These are phyloP conservation scores for Sylvilagus bachmani DNA, from an alignment of 2,113 vertebrate species.

Conservation along the genomic window DNA sequence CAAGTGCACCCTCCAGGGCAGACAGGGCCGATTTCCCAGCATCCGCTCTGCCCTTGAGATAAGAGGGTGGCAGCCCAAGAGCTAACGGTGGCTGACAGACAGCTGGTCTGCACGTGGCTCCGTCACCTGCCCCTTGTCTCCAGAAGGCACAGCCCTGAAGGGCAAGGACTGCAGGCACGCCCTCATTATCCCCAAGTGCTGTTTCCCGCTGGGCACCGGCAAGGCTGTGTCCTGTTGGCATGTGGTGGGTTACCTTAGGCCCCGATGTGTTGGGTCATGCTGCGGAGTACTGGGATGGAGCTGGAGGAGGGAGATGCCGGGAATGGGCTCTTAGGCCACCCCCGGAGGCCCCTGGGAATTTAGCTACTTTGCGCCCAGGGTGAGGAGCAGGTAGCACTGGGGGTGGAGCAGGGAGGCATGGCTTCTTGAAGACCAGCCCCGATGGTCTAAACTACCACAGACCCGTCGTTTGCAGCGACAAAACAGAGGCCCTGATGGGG, in stretches of 20 bases:
- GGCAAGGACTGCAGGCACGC: background rate
- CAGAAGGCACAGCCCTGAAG: background rate
- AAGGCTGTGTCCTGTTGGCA: background rate
- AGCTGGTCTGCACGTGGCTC: background rate
- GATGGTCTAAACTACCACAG: background rate
- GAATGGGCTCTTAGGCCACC: background rate
- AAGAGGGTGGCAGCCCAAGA: rapidly evolving
- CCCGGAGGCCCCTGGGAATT: background rate
- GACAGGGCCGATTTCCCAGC: background rate
- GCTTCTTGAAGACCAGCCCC: background rate
- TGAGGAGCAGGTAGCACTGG: background rate
- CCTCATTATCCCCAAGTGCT: background rate
- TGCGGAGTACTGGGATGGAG: background rate
- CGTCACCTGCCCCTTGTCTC: background rate
- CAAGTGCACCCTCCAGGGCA: background rate
- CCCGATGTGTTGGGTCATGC: background rate
- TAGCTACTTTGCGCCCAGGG: background rate
- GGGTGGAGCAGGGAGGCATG: background rate
- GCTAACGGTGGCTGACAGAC: rapidly evolving
- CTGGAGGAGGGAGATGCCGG: background rate
- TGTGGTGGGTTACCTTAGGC: background rate
- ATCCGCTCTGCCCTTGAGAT: background rate
- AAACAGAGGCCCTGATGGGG: background rate
- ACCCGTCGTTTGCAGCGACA: background rate
- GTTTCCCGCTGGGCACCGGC: background rate